phyloP scores from a whole-genome alignment of 1,140 invertebrate species.

The Chionoecetes opilio region DNA sequence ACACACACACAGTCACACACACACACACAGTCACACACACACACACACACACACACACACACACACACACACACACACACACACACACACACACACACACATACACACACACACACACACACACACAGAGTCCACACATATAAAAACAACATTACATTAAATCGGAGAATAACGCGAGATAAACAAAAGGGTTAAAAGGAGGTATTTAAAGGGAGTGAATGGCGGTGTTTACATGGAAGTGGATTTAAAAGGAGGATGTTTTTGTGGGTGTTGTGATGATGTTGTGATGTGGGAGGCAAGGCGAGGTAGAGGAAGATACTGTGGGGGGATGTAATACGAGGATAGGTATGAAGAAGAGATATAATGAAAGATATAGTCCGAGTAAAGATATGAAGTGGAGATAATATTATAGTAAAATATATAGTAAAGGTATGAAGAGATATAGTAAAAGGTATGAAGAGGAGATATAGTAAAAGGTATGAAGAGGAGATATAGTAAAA shows the following conservation, averaged over 20 bases:
- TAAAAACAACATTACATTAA: background rate
- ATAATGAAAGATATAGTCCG: too few relatives aligned
- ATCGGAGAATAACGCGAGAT: background rate
- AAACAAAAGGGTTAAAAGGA: background rate
- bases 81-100: background rate
- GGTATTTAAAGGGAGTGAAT: background rate
- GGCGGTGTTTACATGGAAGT: background rate
- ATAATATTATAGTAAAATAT: too few relatives aligned
- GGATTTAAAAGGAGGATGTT: background rate
- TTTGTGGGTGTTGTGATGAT: background rate
- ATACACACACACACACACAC: background rate
- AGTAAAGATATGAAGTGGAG: too few relatives aligned
- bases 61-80: background rate
- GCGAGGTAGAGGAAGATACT: too few relatives aligned
- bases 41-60: background rate
- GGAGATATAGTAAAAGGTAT: too few relatives aligned
- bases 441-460: too few relatives aligned
- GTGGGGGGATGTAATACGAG: too few relatives aligned
- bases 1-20: too few relatives aligned
- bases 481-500: too few relatives aligned
- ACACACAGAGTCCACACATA: background rate
- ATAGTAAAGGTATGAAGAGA: too few relatives aligned
- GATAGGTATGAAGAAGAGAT: too few relatives aligned
- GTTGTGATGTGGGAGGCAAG: background rate
- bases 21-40: background rate